Base-by-base conservation (phyloP, 1,140 invertebrate genomes). In the Neelides sp. region DNA sequence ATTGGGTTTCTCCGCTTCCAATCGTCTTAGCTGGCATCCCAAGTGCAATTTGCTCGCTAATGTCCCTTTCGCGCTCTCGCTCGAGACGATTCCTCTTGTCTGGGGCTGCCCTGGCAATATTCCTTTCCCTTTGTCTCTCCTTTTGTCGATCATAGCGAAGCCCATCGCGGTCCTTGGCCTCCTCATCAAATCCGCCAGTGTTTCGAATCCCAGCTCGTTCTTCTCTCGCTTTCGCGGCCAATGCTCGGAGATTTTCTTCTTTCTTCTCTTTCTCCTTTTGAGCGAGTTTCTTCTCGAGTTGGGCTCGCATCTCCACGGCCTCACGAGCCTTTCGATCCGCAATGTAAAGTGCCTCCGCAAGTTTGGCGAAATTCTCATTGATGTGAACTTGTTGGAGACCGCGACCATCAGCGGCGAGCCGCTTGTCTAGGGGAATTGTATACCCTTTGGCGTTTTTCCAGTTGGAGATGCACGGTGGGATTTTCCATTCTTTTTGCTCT, bases 381-480 rank as follows among this genome's bases (percentile, higher is more conserved):
- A 98, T 93, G 63, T 98, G 95, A 15, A 89, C 82, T 66, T 94
- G 90, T 64, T 98, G 95, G 0, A 98, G 70, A 8, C 95, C 95
- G 40, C 96, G 73, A 0, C 96, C 96, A 71, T 99, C 96, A 12
- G 95, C 94, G 1, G 95, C 96, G 58, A 99, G 71, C 61, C 96
- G 79, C 72, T 99, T 99, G 68, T 98, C 95, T 52, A 99, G 69
- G 0, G 95, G 95, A 64, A 99, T 96, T 0, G 95, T 98, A 71
- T 97, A 98, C 64, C 91, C 88, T 76, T 91, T 97, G 2, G 93
- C 87, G 67, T 99, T 99, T 69, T 99, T 99, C 95, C 95, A 99
- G 65, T 99, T 98, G 12, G 90, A 95, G 56, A 99, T 96, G 65
- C 95, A 98, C 0, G 96, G 96, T 15, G 96, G 96, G 61, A 99